Percentiles rank a stretch among this genome's conserved stretches.
Conservation (phyloP, 2,113 vertebrate genomes). For the Cacatua alba region DNA sequence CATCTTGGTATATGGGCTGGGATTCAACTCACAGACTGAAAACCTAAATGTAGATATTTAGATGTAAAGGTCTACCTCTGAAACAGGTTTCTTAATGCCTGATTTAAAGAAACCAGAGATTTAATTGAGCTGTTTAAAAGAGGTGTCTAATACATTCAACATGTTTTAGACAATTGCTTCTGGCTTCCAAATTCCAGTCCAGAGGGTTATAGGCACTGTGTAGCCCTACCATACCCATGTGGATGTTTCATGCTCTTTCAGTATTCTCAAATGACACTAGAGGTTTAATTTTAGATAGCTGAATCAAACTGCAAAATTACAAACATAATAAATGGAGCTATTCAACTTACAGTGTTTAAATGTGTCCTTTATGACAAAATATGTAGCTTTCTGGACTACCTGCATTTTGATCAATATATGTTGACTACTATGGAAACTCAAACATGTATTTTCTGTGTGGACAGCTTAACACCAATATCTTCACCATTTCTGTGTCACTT, state of each 20-base stretch:
- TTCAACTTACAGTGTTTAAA: not conserved
- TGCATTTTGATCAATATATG: not conserved
- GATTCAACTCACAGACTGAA: not conserved
- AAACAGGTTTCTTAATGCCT: not conserved
- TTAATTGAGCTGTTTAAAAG: not conserved
- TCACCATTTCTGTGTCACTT: not conserved
- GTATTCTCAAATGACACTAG: not conserved
- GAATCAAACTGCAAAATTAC: not conserved
- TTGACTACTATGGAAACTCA: not conserved
- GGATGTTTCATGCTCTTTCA: not conserved
- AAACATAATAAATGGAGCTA: not conserved
- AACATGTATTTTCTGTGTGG: not conserved
- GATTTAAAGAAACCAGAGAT: not conserved
- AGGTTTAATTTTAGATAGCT: not conserved
- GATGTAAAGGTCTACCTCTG: not conserved
- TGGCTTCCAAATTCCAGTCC: not conserved
- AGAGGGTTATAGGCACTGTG: not conserved
- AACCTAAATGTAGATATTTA: not conserved
- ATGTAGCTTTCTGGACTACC: accelerated
- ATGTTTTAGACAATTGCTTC: not conserved
- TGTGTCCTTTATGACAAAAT: not conserved
- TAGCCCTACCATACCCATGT: not conserved
- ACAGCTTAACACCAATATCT: not conserved
- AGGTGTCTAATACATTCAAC: not conserved
- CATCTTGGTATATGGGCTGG: accelerated